phyloP scores from a whole-genome alignment of 2,797 vertebrate species.

The Microctenopoma stevenorrisi region DNA sequence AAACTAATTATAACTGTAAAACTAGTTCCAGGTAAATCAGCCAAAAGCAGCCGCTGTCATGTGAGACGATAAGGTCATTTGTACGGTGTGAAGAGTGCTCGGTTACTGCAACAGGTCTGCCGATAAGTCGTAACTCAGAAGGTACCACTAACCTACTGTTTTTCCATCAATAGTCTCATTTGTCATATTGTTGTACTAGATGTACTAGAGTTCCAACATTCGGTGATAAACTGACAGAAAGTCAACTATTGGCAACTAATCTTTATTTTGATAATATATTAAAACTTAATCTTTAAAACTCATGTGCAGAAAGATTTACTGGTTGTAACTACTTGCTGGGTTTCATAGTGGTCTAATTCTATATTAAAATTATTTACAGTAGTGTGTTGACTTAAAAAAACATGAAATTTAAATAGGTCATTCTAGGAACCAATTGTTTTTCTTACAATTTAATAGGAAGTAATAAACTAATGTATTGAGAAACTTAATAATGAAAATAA shows the following conservation, averaged over 20 bases:
- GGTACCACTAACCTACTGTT: not conserved
- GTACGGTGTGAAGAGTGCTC: not conserved
- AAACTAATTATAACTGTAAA: not conserved
- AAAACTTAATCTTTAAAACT: no score
- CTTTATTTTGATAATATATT: not conserved
- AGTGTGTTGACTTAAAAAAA: no score
- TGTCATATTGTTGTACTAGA: not conserved
- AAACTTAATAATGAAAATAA: no score
- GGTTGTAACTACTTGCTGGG: not conserved
- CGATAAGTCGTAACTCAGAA: not conserved
- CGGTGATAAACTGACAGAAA: not conserved
- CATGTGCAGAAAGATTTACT: not conserved
- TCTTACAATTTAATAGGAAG: no score
- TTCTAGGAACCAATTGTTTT: no score
- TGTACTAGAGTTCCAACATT: not conserved
- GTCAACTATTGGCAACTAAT: not conserved
- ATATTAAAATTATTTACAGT: no score
- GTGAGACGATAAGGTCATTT: not conserved
- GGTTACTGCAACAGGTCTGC: not conserved
- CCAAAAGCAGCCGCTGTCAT: slow-evolving; percentile 5
- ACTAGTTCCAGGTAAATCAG: slow-evolving; percentile 9
- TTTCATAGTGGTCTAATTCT: no score
- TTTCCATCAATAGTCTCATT: no score
- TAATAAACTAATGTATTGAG: no score
- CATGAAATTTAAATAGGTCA: no score